These are phyloP conservation scores for Lordiphosa fenestrarum DNA, from an alignment of 2,888 invertebrate species.

Conservation along the genomic window DNA sequence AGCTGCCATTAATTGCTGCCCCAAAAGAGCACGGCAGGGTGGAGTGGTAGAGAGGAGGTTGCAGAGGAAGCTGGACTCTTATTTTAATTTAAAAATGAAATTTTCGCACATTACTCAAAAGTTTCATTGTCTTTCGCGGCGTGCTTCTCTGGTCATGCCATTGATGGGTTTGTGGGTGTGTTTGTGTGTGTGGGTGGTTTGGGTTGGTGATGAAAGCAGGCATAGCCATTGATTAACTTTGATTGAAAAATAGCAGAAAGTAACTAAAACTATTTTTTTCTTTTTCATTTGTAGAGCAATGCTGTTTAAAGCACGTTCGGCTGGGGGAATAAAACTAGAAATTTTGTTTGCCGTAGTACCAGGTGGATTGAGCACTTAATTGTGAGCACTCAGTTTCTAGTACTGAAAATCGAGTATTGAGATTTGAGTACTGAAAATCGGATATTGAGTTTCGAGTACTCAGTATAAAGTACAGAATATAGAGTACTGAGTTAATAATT, in stretches of 20 bases:
- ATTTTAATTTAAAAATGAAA: constrained; percentile 53
- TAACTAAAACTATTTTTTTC: no score
- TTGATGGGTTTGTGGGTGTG: constrained; percentile 3
- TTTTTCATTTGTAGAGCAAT: no score
- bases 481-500: no score
- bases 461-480: no score
- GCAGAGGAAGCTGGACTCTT: constrained; percentile 17
- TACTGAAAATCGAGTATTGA: no score
- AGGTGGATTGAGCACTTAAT: no score
- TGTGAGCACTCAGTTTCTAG: no score
- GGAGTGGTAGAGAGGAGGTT: background rate
- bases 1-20: constrained; percentile 48
- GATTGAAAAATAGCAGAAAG: background rate
- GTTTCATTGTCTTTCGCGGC: constrained; percentile 24
- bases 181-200: background rate
- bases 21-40: constrained; percentile 5
- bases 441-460: no score
- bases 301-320: no score
- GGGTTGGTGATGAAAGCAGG: background rate
- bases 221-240: background rate
- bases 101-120: constrained; percentile 43
- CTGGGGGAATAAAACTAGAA: no score
- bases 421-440: no score
- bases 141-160: background rate
- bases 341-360: no score